Evolutionary conservation across 2,888 invertebrate genomes (phyloP).

Genomic region (Cerceris rybyensis): DNA sequence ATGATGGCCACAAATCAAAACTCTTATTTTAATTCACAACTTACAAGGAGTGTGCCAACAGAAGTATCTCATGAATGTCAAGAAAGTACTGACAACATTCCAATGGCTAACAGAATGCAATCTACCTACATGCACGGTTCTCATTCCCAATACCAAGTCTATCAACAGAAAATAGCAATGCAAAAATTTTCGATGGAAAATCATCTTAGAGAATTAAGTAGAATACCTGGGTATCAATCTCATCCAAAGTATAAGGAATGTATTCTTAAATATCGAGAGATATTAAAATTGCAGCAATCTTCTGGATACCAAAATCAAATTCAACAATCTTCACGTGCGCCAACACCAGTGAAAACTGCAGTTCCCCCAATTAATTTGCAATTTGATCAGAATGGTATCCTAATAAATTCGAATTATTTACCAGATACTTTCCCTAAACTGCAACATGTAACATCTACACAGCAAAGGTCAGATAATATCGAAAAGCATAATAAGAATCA

Average conservation of each 20-base stretch:
- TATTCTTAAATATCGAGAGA: constrained; percentile 73
- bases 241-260: constrained; percentile 79
- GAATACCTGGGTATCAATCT: constrained; percentile 76
- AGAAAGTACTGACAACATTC: constrained; percentile 52
- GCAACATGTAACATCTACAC: constrained; percentile 39
- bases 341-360: constrained; percentile 42
- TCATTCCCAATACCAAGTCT: constrained; percentile 71
- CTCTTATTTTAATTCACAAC: constrained; percentile 70
- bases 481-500: constrained; percentile 45
- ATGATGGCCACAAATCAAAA: constrained; percentile 63
- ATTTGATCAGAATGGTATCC: constrained; percentile 78
- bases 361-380: constrained; percentile 78
- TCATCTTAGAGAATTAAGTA: constrained; percentile 73
- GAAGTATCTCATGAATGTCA: constrained; percentile 71
- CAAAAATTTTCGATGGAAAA: constrained; percentile 76
- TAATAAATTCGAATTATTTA: constrained; percentile 77
- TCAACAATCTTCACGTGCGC: constrained; percentile 62
- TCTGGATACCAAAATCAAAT: constrained; percentile 73
- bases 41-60: constrained; percentile 60
- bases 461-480: constrained; percentile 18
- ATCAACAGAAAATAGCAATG: constrained; percentile 77
- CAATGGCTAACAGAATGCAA: constrained; percentile 57
- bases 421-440: constrained; percentile 65
- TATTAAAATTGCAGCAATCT: constrained; percentile 75
- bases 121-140: constrained; percentile 50